Base-by-base conservation (phyloP, 1,140 invertebrate genomes). In the Apis laboriosa region DNA sequence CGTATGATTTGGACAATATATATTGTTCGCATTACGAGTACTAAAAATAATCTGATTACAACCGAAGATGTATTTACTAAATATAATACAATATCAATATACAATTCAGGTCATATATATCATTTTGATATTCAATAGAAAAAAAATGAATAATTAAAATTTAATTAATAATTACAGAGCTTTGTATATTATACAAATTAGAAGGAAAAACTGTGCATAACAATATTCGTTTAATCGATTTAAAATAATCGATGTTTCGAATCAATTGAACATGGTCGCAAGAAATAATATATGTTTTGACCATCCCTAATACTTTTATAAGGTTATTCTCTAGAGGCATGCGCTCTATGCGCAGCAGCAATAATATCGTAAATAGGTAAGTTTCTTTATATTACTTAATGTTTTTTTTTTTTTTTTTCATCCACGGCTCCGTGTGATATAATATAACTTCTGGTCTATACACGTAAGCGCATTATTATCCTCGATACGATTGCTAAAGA, bases 381-480 rank as follows among this genome's bases (percentile, higher is more conserved):
- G 78, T 91, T 86, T 80, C 88, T 92, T 87, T 90, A 89, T 90
- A 83, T 89, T 88, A 87, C 70, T 84, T 89, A 86, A 74, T 74
- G 72, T 85, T 83, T 86, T 90, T 88, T 89, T 85, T 85, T 77
- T 71, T 84, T 83, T 87, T 88, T 89, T 34, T 88, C 82, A 80
- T 79, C 83, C 88, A 89, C 89, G 86, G 86, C 83, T 89, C 86
- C 86, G 85, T 90, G 88, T 90, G 87, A 90, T 90, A 92, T 89
- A 90, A 56, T 87, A 83, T 87, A 92, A 89, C 74, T 86, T 91
- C 86, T 91, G 84, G 83, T 92, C 90, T 93, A 93, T 92, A 93
- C 91, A 93, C 84, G 85, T 91, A 93, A 93, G 92, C 92, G 92
- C 90, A 92, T 92, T 91, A 91, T 93, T 92, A 92, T 91, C 89